These are phyloP conservation scores for Rhea americana DNA, from an alignment of 2,113 vertebrate species.

Conservation along the genomic window DNA sequence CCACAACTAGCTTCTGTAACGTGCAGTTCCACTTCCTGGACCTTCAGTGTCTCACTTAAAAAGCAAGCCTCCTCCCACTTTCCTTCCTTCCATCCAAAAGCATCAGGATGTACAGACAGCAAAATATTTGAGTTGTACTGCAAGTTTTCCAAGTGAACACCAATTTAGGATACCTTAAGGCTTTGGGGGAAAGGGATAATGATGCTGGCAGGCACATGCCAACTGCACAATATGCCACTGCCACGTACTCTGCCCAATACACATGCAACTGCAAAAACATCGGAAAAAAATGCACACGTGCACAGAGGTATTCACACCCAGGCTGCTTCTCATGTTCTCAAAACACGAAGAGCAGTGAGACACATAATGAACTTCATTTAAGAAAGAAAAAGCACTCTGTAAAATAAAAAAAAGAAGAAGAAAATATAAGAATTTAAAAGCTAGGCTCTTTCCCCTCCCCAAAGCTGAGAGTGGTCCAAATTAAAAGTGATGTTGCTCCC, in stretches of 20 bases:
- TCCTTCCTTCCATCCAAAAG: not conserved
- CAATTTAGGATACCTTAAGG: not conserved
- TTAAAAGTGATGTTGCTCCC: not conserved
- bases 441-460: not conserved
- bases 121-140: not conserved
- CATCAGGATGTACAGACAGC: not conserved
- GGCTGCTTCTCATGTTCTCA: not conserved
- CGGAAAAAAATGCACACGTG: not conserved
- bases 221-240: not conserved
- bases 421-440: not conserved
- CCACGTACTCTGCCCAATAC: not conserved
- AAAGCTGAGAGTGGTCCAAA: not conserved
- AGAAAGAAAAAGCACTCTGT: not conserved
- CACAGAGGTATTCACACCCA: not conserved
- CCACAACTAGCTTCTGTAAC: not conserved
- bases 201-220: not conserved
- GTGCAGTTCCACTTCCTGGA: not conserved
- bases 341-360: constrained; percentile 20
- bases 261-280: not conserved
- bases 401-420: not conserved
- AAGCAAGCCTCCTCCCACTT: not conserved
- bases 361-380: not conserved
- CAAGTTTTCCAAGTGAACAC: not conserved
- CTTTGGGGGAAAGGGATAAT: not conserved
- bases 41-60: not conserved